Evolutionary conservation across 2,113 vertebrate genomes (phyloP).

Genomic region (Gambusia holbrooki): DNA sequence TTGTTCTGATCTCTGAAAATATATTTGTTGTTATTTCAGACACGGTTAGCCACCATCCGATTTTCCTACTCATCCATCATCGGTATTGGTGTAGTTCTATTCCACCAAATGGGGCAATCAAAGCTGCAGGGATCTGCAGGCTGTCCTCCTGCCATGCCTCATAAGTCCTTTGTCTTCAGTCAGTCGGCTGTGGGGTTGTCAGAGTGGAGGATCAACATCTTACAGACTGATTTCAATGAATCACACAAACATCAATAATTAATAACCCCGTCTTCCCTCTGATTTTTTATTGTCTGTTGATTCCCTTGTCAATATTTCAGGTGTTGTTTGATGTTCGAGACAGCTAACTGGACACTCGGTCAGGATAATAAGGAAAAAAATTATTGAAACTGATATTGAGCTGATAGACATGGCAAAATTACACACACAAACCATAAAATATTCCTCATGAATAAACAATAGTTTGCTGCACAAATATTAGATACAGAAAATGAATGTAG

Average conservation of each 20-base stretch:
- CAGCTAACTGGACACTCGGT: background rate
- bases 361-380: background rate
- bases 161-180: background rate
- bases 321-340: background rate
- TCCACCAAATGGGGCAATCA: constrained; percentile 25
- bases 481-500: background rate
- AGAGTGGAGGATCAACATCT: constrained; percentile 33
- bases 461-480: background rate
- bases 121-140: constrained; percentile 21
- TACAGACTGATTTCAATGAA: constrained; percentile 45
- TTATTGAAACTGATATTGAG: background rate
- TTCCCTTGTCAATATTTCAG: background rate
- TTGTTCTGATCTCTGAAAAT: background rate
- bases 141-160: constrained; percentile 20
- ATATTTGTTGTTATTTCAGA: background rate
- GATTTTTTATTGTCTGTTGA: background rate
- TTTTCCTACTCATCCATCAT: constrained; percentile 19
- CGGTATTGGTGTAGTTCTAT: constrained; percentile 13
- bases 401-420: background rate
- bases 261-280: background rate
- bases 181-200: constrained; percentile 7
- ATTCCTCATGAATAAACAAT: background rate
- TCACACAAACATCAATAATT: constrained; percentile 50
- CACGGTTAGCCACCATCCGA: constrained; percentile 3
- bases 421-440: background rate